A percentile compares a stretch with the other conserved stretches of the same genome.
Evolutionary conservation across 2,113 vertebrate genomes (phyloP).

Genomic region (Heteronetta atricapilla): DNA sequence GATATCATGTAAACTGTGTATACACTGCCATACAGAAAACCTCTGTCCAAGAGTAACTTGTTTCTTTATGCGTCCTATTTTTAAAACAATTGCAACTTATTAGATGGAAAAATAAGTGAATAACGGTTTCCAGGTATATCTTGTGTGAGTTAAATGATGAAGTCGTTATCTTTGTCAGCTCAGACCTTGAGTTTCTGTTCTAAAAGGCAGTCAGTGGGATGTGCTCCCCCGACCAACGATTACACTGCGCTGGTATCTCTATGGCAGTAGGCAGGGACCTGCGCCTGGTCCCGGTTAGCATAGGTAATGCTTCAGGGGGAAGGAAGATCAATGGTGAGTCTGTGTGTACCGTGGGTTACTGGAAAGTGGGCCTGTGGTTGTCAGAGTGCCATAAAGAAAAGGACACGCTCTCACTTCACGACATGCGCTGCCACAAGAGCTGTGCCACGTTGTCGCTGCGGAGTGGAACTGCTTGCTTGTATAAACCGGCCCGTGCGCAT

Average conservation of each 20-base stretch:
- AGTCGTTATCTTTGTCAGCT: neutral
- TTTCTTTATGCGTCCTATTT: neutral
- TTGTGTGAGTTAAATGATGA: neutral
- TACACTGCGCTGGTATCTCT: neutral
- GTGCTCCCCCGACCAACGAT: neutral
- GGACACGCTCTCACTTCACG: neutral
- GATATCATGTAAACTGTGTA: neutral
- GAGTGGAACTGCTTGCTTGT: neutral
- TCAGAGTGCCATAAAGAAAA: neutral
- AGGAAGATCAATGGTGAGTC: neutral
- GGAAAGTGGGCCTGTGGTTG: neutral
- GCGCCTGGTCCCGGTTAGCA: neutral
- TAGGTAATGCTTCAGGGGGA: neutral
- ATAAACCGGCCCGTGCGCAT: neutral
- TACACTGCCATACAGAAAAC: neutral
- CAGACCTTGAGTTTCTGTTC: neutral
- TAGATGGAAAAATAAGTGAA: neutral
- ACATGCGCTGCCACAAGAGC: neutral
- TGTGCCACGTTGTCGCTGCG: neutral
- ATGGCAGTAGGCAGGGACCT: neutral
- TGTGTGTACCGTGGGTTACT: neutral
- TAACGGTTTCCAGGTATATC: neutral
- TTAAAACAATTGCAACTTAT: neutral
- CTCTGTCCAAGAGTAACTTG: neutral
- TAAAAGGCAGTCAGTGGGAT: neutral